Base-by-base conservation (phyloP, 2,113 vertebrate species). In the Paracanthobrama guichenoti region DNA sequence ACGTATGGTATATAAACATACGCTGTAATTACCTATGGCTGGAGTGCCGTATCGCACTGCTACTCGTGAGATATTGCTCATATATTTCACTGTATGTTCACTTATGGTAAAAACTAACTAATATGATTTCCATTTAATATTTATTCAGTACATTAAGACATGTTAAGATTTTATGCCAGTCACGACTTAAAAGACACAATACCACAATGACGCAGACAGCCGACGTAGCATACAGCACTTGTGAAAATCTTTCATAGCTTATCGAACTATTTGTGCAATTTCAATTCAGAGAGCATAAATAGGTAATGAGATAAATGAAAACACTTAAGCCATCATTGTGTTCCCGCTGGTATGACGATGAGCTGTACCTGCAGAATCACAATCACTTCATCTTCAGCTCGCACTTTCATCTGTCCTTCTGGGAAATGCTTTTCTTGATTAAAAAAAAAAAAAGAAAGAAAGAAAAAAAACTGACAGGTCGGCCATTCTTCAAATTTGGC, bases 261-360 rank as follows among this genome's bases (percentile, higher is more conserved):
- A 59, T 59, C 31, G 7, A 59, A 59, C 50, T 57, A 39, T 57
- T 55, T 39, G 74, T 59, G 74, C 16, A 11, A 12, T 35, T 76
- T 76, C 74, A 57, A 55, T 35, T 55, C 4, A 22, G 4, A 2
- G 3, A 24, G 31, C 14, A 59, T 77, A 77, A 46, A 79, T 24
- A 3, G 35, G n/a, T 46, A 79, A 77, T 59, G 53, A 79, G 57
- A 62, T 24, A 44, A 79, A 62, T 62, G 59, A 62, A 79, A 44
- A 62, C 76, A 44, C 76, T 62, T 26, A 13, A 79, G 55, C 35
- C 57, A 62, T 8, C 10, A 4, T 76, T 57, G 44, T 28, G 44
- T 28, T 74, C 46, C 75, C 6, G 1, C 75, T 59, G 22, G 12
- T 24, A 59, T 78, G 57, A 24, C 22, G 22, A 78, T 78, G 53